Base-by-base conservation (phyloP, 2,113 vertebrate species). In the Natator depressus region DNA sequence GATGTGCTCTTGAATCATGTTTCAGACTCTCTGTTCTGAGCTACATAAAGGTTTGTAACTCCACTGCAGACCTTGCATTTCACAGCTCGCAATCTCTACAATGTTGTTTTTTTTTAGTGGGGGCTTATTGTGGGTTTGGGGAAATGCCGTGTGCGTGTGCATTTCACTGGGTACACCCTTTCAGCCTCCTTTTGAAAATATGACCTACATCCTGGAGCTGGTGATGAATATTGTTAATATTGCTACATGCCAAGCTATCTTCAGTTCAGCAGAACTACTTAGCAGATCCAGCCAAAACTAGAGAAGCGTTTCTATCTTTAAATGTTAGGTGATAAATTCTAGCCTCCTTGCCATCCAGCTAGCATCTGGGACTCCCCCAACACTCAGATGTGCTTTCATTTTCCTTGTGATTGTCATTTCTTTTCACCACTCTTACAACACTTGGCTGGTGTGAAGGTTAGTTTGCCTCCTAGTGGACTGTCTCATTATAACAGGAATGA, bases 381-480 rank as follows among this genome's bases (percentile, higher is more conserved):
- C 13, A 46, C 46, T 76, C 72, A 76, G 72, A 76, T 27, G 46
- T 47, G 46, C 42, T 76, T 46, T 27, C 22, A 27, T 46, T 76
- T 46, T 46, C 42, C 72, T 78, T 47, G 42, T 78, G 75, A 27
- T 78, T 78, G 42, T 47, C 75, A 78, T 78, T 78, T 78, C 42
- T 78, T 78, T 78, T 12, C 75, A 47, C 47, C 0, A 1, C 8
- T 84, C 65, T n/a, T 31, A 20, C 35, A 69, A 69, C 35, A 38
- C 49, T 90, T 10, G 92, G 62, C 82, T 1, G 2, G 47, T 82
- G 83, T 29, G 93, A 82, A 96, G 89, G 88, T 86, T 0, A 0
- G 65, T 86, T 96, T 96, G 95, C 95, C 95, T 97, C 97, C 97
- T 97, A 94, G 91, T 97, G 97, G 97, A 97, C 94, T 82, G 47